Percentiles rank a stretch among this genome's conserved stretches.
These are phyloP conservation scores for Coenobita brevimanus DNA, from an alignment of 1,140 invertebrate genomes.

Conservation along the genomic window DNA sequence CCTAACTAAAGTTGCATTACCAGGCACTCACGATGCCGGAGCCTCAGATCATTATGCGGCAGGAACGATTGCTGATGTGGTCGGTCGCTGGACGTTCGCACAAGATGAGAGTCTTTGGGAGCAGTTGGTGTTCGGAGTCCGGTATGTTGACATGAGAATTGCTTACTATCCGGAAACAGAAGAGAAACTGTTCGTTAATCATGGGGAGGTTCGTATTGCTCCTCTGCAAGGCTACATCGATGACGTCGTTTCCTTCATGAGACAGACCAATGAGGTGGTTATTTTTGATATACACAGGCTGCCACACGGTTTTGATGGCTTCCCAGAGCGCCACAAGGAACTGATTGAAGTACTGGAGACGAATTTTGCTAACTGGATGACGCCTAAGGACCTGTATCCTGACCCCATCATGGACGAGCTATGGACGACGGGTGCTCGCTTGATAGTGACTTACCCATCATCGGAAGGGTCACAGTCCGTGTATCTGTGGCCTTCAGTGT, in stretches of 20 bases:
- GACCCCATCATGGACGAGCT: conserved; percentile 74
- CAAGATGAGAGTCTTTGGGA: conserved; percentile 72
- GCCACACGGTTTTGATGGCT: conserved; percentile 68
- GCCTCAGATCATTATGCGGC: conserved; percentile 75
- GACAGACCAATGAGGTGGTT: conserved; percentile 71
- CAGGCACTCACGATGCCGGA: conserved; percentile 80
- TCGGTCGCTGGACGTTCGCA: conserved; percentile 59
- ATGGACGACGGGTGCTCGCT: conserved; percentile 75
- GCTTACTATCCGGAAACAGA: conserved; percentile 66
- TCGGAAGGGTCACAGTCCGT: conserved; percentile 70
- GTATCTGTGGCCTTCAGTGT: conserved; percentile 74
- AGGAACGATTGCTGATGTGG: conserved; percentile 54
- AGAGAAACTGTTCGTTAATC: conserved; percentile 71
- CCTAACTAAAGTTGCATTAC: conserved; percentile 77
- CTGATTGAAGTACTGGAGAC: conserved; percentile 75
- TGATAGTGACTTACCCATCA: conserved; percentile 79
- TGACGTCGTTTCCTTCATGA: conserved; percentile 71
- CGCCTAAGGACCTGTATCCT: conserved; percentile 75
- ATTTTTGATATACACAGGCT: conserved; percentile 72
- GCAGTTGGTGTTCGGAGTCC: conserved; percentile 71
- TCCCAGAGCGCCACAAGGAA: conserved; percentile 74
- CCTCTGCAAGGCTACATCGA: conserved; percentile 68
- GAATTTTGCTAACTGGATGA: conserved; percentile 75
- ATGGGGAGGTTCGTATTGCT: conserved; percentile 70
- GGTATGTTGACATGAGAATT: conserved; percentile 72